Evolutionary conservation across 2,113 vertebrate genomes (phyloP), one percentile per base, ranked within the genome.

Genomic region (Xenopus laevis): DNA sequence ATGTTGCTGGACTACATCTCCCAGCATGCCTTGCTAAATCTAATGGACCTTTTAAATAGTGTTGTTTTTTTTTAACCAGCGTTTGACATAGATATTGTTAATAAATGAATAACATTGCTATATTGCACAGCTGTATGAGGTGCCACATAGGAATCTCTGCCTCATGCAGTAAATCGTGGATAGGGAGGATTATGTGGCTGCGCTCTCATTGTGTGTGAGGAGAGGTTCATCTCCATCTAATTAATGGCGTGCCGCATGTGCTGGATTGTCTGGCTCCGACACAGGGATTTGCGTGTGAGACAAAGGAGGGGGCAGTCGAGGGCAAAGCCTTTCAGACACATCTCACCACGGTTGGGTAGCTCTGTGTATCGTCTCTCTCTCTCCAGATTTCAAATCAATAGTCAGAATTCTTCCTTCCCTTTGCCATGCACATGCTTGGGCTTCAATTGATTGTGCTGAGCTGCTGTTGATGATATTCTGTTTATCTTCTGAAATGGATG

Each of bases 301-400:
- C 23, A 27, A 27, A 27, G 23, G 73, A 76, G 73, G 66, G 73
- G 58, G 73, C 65, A 68, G 66, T 46, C 69, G 66, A 68, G 66
- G 66, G 58, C 65, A 69, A 18, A 62, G 23, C 53, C 66, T 76
- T 67, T 76, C 73, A 69, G 73, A 76, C 65, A 63, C 65, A 76
- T 69, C 74, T 70, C 58, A 13, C 59, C 47, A 76, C 59, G 69
- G 59, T 33, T 70, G 74, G 74, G 47, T 76, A 45, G 18, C 58
- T 64, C 50, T 3, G 67, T 57, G 64, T 60, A 27, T 44, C 44
- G 58, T 62, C 62, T n/a, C 57, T 68, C 55, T 46, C 59, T 52
- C 62, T 27, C 23, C 17, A 67, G 72, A 74, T 68, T 50, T 70
- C 55, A 55, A 70, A 70, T 70, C 65, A 17, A 76, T 76, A 23